Conservation (phyloP, 1,140 invertebrate species). For the Drosophila subpulchrella region DNA sequence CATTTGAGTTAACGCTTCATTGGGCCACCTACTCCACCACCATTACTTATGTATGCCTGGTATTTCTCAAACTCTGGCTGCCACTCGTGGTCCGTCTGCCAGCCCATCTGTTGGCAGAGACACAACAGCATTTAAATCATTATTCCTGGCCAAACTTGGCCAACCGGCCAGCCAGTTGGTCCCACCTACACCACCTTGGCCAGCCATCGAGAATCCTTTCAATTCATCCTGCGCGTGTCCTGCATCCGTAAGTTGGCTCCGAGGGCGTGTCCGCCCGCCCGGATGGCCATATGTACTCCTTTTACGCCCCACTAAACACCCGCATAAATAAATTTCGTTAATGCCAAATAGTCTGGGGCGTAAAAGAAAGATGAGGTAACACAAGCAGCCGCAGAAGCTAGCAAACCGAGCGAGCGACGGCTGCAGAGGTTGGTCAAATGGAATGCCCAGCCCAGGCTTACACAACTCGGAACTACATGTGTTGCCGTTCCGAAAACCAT, state of each 20-base stretch:
- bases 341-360: slow-evolving; percentile 81
- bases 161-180: slow-evolving; percentile 1
- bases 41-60: slow-evolving; percentile 73
- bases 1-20: slow-evolving; percentile 80
- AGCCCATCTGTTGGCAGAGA: slow-evolving; percentile 51
- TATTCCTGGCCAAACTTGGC: slow-evolving; percentile 53
- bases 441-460: slow-evolving; percentile 45
- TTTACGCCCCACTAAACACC: slow-evolving; percentile 82
- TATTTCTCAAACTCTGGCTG: slow-evolving; percentile 56
- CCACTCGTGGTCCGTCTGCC: neutral
- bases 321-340: slow-evolving; percentile 83
- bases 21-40: slow-evolving; percentile 56
- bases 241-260: slow-evolving; percentile 65
- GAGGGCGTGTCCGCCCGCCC: slow-evolving; percentile 30
- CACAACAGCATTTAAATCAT: slow-evolving; percentile 79
- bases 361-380: slow-evolving; percentile 82
- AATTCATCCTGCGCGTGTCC: slow-evolving; percentile 67
- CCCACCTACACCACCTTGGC: slow-evolving; percentile 39
- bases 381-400: slow-evolving; percentile 42
- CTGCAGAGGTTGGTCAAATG: slow-evolving; percentile 53
- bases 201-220: slow-evolving; percentile 71
- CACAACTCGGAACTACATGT: slow-evolving; percentile 15
- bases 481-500: slow-evolving; percentile 23
- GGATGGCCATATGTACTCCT: slow-evolving; percentile 75
- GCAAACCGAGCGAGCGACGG: slow-evolving; percentile 28